phyloP scores from a whole-genome alignment of 1,140 invertebrate species.

The Zaprionus kolodkinae region DNA sequence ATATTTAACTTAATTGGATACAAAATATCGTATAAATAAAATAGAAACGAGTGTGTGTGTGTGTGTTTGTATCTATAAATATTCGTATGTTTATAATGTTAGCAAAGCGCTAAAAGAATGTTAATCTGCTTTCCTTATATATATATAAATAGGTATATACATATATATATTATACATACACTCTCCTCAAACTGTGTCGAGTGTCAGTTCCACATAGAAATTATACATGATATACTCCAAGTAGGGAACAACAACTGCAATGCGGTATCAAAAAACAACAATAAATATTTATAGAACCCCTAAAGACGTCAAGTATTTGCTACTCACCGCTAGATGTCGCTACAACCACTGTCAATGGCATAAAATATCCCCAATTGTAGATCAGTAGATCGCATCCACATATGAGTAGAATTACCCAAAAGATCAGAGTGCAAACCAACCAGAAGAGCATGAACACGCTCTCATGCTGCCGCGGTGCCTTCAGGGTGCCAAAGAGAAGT shows the following conservation, averaged over 20 bases:
- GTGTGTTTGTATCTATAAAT: no score
- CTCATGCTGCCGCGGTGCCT: neutral
- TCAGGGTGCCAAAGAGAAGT: neutral
- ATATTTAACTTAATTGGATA: no score
- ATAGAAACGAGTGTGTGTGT: no score
- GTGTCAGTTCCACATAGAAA: neutral
- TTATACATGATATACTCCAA: neutral
- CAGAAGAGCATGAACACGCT: neutral
- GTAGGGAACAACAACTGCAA: neutral
- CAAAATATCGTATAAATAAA: no score
- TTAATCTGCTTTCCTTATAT: no score
- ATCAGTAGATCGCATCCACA: neutral
- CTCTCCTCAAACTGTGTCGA: neutral
- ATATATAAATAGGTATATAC: no score
- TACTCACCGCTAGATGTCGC: neutral
- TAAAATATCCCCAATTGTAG: neutral
- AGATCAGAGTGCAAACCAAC: neutral
- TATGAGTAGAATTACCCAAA: neutral
- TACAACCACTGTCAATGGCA: neutral
- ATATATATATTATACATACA: no score
- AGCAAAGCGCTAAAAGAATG: no score
- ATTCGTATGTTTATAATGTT: no score
- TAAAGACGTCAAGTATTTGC: neutral
- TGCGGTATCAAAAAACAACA: neutral
- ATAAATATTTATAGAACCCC: neutral